phyloP scores from a whole-genome alignment of 1,140 invertebrate genomes.

The Meloidogyne chitwoodi region DNA sequence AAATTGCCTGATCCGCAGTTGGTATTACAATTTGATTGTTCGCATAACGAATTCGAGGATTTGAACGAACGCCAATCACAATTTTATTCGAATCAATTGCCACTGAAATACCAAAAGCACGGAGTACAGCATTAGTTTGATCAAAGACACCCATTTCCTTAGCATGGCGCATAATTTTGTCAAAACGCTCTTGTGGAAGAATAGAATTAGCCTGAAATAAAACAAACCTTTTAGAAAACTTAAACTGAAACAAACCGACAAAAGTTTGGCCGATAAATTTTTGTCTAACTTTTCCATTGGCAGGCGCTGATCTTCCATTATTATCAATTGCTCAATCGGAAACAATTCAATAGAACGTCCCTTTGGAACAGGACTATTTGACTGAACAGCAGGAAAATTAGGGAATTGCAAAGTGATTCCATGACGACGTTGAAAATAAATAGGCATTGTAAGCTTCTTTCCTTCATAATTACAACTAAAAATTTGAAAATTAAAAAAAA shows the following conservation, averaged over 20 bases:
- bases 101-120: constrained; percentile 29
- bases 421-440: constrained; percentile 23
- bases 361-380: constrained; percentile 30
- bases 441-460: constrained; percentile 23
- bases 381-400: constrained; percentile 27
- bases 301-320: constrained; percentile 38
- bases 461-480: constrained; percentile 16
- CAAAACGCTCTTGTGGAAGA: constrained; percentile 24
- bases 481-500: background rate
- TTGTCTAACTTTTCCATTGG: constrained; percentile 32
- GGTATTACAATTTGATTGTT: constrained; percentile 33
- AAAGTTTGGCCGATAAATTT: constrained; percentile 19
- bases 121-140: constrained; percentile 20
- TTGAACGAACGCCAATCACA: constrained; percentile 24
- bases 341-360: constrained; percentile 22
- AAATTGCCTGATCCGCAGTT: constrained; percentile 22
- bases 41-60: constrained; percentile 30
- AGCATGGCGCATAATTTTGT: constrained; percentile 34
- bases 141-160: constrained; percentile 26
- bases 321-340: constrained; percentile 30
- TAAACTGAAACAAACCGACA: constrained; percentile 8
- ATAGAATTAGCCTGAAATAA: constrained; percentile 24
- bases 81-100: constrained; percentile 17
- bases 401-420: constrained; percentile 17
- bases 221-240: background rate